Base-by-base conservation (phyloP, 2,888 invertebrate genomes). In the Lithodes maja region DNA sequence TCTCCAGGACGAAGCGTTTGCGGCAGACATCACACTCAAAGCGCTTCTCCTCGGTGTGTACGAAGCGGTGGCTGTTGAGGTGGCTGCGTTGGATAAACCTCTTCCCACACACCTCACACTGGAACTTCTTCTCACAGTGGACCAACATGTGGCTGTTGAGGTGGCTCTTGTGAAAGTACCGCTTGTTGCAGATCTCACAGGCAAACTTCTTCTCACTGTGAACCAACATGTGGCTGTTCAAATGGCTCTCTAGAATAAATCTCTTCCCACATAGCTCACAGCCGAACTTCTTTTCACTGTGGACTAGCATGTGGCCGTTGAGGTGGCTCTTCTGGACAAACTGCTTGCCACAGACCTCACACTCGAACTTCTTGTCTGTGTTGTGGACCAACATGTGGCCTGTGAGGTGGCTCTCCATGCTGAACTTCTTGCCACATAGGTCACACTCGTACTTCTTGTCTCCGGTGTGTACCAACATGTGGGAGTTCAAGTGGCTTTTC, bases 131-230 rank as follows among this genome's bases (percentile, higher is more conserved):
- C 75, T 89, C 88, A 75, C 88, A 85, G 68, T 89, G 88, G 9
- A 89, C 88, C 15, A 89, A 55, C 88, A 89, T 84, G 53, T 89
- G 88, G 81, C 88, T 89, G 77, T 83, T 89, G 7, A 89, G 68
- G 69, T 89, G 88, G 9, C 88, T 89, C 77, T 89, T 89, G 77
- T 89, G 88, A 5, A 84, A 84, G 75, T 85, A 89, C 12, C 88
- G 54, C 68, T 85, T 89, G 68, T 85, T 85, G 53, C 88, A 89
- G n/a, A 89, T 49, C n/a, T 85, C 84, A 53, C 88, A 89, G 55
- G 33, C 85, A 81, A 89, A 89, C 52, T 89, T 89, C 75, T 89
- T 89, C 77, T 89, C 88, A 49, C 88, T 89, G 80, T 89, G 88
- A 7, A 89, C 84, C 17, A 83, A 68, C 88, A 89, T 89, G 68